Percentiles rank a stretch among this genome's conserved stretches.
These are phyloP conservation scores for Neotoma lepida DNA, from an alignment of 2,113 vertebrate genomes.

Conservation along the genomic window DNA sequence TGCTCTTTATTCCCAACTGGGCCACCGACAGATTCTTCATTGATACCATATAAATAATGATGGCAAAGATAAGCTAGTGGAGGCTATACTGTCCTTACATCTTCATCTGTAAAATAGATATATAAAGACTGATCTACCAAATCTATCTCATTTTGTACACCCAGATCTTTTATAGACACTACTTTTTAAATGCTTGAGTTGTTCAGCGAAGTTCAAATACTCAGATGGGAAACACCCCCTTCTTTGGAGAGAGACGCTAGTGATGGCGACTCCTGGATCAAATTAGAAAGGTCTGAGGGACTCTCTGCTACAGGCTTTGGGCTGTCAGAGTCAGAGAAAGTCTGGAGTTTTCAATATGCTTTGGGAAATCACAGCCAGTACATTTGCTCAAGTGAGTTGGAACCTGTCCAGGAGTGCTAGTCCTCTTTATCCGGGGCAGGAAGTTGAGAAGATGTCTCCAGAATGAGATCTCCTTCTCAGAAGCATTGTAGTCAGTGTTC, in stretches of 20 bases:
- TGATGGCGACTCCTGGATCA: neutral
- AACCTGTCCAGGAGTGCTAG: neutral
- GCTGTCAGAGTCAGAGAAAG: neutral
- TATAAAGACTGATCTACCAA: neutral
- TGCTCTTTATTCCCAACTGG: neutral
- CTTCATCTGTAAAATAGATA: neutral
- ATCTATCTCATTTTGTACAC: neutral
- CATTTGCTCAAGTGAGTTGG: neutral
- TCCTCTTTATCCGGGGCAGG: conserved; percentile 3
- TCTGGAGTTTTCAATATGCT: neutral
- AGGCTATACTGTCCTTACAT: neutral
- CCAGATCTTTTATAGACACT: neutral
- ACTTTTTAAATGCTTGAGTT: neutral
- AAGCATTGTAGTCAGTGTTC: neutral
- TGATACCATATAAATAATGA: neutral
- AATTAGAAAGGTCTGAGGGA: conserved; percentile 38
- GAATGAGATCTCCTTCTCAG: neutral
- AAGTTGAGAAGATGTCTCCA: neutral
- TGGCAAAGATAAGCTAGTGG: neutral
- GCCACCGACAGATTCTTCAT: neutral
- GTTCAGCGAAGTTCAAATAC: conserved; percentile 57
- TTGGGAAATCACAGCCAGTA: neutral
- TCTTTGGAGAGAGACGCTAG: neutral
- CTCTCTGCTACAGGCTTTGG: neutral
- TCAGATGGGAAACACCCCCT: neutral